These are phyloP conservation scores for Nomada flava DNA, from an alignment of 2,888 invertebrate genomes.

Conservation along the genomic window DNA sequence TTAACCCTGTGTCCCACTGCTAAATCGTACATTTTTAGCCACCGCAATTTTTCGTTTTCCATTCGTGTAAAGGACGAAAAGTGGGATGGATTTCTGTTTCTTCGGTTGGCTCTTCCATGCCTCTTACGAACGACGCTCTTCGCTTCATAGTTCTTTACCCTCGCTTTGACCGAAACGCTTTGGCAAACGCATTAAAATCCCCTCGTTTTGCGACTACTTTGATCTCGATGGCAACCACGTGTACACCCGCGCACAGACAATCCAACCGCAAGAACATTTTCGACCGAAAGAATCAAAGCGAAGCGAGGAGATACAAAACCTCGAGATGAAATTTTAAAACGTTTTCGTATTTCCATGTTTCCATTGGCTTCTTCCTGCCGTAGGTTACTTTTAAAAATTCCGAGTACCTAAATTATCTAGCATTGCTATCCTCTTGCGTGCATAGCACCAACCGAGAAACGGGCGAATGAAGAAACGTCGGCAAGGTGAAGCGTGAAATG, in stretches of 20 bases:
- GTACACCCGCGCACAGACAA: conserved; percentile 11
- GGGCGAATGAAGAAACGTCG: conserved; percentile 30
- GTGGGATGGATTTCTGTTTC: conserved; percentile 4
- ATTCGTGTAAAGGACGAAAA: neutral
- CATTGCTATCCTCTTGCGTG: no score
- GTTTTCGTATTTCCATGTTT: neutral
- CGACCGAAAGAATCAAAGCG: conserved; percentile 43
- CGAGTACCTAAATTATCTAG: neutral
- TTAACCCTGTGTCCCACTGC: conserved; percentile 29
- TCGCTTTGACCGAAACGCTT: conserved; percentile 55
- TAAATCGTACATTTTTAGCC: neutral
- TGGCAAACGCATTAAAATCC: conserved; percentile 54
- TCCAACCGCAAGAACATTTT: conserved; percentile 42
- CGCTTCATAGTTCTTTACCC: conserved; percentile 42
- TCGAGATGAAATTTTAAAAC: conserved; percentile 26
- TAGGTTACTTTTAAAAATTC: neutral
- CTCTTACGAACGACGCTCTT: conserved; percentile 13
- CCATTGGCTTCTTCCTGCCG: no score
- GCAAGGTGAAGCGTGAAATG: conserved; percentile 18
- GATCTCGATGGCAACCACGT: conserved; percentile 55
- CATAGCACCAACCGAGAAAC: no score
- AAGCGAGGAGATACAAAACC: conserved; percentile 26
- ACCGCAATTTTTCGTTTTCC: neutral
- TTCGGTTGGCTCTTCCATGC: neutral
- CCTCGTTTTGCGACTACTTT: conserved; percentile 61